A percentile compares a stretch with the other conserved stretches of the same genome.
Evolutionary conservation across 1,140 invertebrate genomes (phyloP).

Genomic region (Phortica variegata): DNA sequence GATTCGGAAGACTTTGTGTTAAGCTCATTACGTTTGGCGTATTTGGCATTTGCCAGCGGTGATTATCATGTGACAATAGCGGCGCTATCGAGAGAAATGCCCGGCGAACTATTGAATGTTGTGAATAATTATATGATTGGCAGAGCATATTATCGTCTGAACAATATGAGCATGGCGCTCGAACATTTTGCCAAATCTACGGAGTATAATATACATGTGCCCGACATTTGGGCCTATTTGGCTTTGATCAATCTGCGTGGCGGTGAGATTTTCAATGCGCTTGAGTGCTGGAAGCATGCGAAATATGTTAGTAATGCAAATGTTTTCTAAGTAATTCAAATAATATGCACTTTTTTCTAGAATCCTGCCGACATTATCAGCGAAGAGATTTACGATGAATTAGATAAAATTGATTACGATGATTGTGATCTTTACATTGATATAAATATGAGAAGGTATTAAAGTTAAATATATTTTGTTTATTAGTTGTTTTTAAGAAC

Average conservation of each 20-base stretch:
- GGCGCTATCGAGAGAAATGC: conserved; percentile 5
- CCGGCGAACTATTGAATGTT: conserved; percentile 8
- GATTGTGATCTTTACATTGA: conserved; percentile 33
- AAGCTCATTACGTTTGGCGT: conserved; percentile 28
- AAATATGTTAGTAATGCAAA: conserved; percentile 23
- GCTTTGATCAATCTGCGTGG: conserved; percentile 35
- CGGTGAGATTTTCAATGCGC: conserved; percentile 28
- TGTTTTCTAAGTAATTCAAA: not conserved
- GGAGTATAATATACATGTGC: conserved; percentile 22
- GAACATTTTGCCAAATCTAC: conserved; percentile 26
- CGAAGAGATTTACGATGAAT: conserved; percentile 32
- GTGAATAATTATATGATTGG: conserved; percentile 20
- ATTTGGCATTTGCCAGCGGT: conserved; percentile 21
- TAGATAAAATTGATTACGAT: conserved; percentile 29
- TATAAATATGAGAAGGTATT: too few species aligned
- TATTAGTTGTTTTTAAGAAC: conserved; percentile 19
- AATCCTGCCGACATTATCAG: conserved; percentile 18
- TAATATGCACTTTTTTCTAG: conserved; percentile 4
- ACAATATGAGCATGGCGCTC: conserved; percentile 11
- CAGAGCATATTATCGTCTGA: conserved; percentile 32
- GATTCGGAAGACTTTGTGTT: conserved; percentile 18
- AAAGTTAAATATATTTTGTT: too few species aligned
- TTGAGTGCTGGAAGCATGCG: conserved; percentile 47
- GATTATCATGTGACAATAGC: conserved; percentile 18
- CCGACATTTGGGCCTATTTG: conserved; percentile 38